phyloP scores from a whole-genome alignment of 2,888 invertebrate species.

The Spisula solida region DNA sequence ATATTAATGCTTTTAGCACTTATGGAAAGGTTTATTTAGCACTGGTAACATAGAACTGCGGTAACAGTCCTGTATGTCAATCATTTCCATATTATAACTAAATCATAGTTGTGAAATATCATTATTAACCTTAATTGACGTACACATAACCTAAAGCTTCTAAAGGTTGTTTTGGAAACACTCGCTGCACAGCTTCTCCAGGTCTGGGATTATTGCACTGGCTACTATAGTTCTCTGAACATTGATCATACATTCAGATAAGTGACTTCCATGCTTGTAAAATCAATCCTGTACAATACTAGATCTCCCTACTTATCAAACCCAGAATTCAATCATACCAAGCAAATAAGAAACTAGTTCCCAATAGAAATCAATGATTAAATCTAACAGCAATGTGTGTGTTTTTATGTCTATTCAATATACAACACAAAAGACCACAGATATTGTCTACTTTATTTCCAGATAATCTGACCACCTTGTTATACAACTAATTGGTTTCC shows the following conservation, averaged over 20 bases:
- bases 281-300: constrained; percentile 45
- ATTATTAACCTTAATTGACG: too few relatives aligned
- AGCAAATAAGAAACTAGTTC: constrained; percentile 46
- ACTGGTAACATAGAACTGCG: too few relatives aligned
- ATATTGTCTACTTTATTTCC: neutral
- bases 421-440: neutral
- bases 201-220: neutral
- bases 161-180: neutral
- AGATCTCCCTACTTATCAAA: constrained; percentile 29
- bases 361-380: constrained; percentile 44
- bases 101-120: too few relatives aligned
- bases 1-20: too few relatives aligned
- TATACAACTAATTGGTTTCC: too few relatives aligned
- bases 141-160: too few relatives aligned
- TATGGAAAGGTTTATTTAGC: too few relatives aligned
- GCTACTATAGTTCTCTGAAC: neutral
- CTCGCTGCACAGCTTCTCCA: neutral
- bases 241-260: constrained; percentile 43
- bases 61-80: too few relatives aligned
- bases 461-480: constrained; percentile 11
- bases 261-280: constrained; percentile 37
- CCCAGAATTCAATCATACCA: constrained; percentile 38
- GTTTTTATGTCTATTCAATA: neutral
- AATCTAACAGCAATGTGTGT: neutral
- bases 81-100: too few relatives aligned